Percentiles rank a stretch among this genome's conserved stretches.
These are phyloP conservation scores for Sclerurus mexicanus DNA, from an alignment of 2,113 vertebrate species.

Conservation along the genomic window DNA sequence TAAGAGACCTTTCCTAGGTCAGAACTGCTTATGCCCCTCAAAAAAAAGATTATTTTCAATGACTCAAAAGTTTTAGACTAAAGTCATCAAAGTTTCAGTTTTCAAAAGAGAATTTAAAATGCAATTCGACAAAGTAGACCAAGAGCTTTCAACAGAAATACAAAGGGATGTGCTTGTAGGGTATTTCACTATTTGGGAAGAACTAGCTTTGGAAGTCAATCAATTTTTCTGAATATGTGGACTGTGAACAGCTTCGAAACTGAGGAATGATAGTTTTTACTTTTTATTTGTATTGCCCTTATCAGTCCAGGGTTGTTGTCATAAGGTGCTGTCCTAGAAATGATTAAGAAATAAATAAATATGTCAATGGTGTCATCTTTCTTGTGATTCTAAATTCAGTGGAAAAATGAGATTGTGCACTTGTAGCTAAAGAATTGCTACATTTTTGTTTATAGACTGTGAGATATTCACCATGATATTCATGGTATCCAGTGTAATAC, in stretches of 20 bases:
- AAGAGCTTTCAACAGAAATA: background rate
- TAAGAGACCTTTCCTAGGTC: background rate
- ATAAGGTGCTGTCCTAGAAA: background rate
- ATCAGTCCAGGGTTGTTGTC: background rate
- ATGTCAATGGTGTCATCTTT: background rate
- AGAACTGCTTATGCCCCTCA: background rate
- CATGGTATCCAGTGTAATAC: background rate
- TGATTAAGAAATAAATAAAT: background rate
- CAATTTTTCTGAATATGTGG: background rate
- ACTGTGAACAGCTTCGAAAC: background rate
- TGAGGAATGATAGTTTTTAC: background rate
- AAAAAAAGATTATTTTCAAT: background rate
- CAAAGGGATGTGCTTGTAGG: background rate
- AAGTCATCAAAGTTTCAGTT: background rate
- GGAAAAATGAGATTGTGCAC: background rate
- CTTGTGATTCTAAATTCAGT: background rate
- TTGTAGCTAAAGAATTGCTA: background rate
- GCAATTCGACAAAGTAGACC: background rate
- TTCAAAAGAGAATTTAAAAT: background rate
- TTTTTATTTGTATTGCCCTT: background rate
- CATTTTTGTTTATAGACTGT: background rate
- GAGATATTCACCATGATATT: background rate
- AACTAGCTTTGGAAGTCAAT: background rate
- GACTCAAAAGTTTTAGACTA: background rate
- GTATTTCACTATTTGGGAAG: background rate